Evolutionary conservation across 1,140 invertebrate genomes (phyloP), one percentile per base, ranked within the genome.

Genomic region (Tetramorium simillimum): DNA sequence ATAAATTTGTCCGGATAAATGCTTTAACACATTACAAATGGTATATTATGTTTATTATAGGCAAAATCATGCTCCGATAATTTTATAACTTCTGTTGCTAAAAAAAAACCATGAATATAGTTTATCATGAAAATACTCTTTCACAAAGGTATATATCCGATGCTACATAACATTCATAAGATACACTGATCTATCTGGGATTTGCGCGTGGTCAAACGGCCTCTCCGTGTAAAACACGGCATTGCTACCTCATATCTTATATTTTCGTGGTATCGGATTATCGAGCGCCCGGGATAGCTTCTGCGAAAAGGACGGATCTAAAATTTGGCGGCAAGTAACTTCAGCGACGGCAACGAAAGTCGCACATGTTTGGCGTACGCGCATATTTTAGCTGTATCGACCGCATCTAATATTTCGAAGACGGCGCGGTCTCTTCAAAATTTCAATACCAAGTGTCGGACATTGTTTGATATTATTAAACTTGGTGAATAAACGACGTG

Each of bases 401-500:
- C n/a, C 49, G 51, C 37, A 24, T 24, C 18, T 37, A 24, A 69
- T 56, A 28, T 49, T n/a, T 58, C 49, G 18, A 53, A 53, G 51
- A 53, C 46, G 18, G 12, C 33, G n/a, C 12, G n/a, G 7, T 73
- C 53, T 72, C 37, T 73, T 46, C 1, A 49, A 75, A 84, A 73
- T 75, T 75, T 46, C 18, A 84, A 5, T 43, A 58, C 2, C 63
- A 16, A 81, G 53, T 21, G 37, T 21, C 33, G 77, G 43, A 4
- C 43, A 53, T 84, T 46, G 69, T 75, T 84, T 62, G 53, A 53
- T 46, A 40, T 49, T 62, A 58, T 49, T 46, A 84, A 75, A 70
- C 24, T 18, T 28, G 14, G n/a, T 84, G 28, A 84, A 73, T 84
- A 84, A 84, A 84, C 51, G 18, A 82, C 46, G 51, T 56, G 40